These are phyloP conservation scores for Colletes gigas DNA, from an alignment of 1,140 invertebrate species.

Conservation along the genomic window DNA sequence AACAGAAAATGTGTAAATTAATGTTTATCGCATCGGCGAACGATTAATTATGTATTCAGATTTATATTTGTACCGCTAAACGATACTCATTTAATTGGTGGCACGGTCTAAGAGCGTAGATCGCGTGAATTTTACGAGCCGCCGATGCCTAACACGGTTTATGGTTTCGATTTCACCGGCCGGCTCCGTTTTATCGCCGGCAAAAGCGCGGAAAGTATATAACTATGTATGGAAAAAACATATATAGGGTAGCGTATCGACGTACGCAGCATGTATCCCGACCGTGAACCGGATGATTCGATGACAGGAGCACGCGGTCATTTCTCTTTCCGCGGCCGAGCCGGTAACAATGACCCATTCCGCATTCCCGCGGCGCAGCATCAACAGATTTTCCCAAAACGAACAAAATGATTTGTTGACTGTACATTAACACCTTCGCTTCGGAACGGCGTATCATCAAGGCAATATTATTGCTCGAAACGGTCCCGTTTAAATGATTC, in stretches of 20 bases:
- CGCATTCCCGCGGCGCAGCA: conserved; percentile 46
- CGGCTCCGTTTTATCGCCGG: conserved; percentile 25
- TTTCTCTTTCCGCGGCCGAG: conserved; percentile 52
- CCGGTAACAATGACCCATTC: conserved; percentile 52
- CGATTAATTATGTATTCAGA: neutral
- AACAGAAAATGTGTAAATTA: neutral
- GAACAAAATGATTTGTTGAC: conserved; percentile 54
- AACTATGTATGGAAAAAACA: conserved; percentile 30
- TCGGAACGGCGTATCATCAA: conserved; percentile 23
- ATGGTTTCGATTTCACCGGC: conserved; percentile 41
- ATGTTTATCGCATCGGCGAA: neutral
- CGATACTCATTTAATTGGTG: conserved; percentile 7
- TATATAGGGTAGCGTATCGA: conserved; percentile 22
- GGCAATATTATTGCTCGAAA: conserved; percentile 20
- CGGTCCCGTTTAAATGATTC: conserved; percentile 38
- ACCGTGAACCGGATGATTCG: conserved; percentile 55
- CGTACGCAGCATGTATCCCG: conserved; percentile 27
- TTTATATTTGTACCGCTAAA: neutral
- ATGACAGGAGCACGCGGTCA: conserved; percentile 52
- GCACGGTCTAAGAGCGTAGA: conserved; percentile 7
- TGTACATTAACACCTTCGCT: conserved; percentile 45
- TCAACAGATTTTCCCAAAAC: conserved; percentile 53
- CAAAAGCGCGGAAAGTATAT: conserved; percentile 13
- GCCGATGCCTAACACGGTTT: conserved; percentile 25
- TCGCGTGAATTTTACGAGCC: conserved; percentile 35